Conservation (phyloP, 2,797 vertebrate genomes). For the Thunnus albacares region DNA sequence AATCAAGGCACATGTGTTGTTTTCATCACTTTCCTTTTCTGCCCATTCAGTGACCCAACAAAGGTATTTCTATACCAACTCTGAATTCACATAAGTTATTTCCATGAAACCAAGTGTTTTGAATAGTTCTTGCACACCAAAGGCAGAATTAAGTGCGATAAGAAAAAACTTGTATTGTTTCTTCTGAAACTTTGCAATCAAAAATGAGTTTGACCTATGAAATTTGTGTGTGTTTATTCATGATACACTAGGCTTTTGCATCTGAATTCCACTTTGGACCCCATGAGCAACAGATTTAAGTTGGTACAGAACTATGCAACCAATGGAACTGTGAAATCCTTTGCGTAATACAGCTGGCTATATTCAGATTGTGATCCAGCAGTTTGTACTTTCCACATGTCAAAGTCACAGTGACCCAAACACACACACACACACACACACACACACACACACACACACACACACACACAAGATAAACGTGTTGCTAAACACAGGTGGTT, state of each 20-base stretch:
- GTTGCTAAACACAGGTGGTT: conserved; percentile 11
- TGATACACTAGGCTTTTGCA: not conserved
- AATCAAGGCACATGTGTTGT: not conserved
- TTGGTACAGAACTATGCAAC: not conserved
- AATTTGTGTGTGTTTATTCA: not conserved
- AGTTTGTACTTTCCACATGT: conserved; percentile 17
- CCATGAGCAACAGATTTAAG: not conserved
- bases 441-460: no score
- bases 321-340: not conserved
- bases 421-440: conserved; percentile 6
- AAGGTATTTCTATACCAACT: not conserved
- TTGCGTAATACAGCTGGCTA: not conserved
- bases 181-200: no score
- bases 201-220: no score
- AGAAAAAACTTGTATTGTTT: not conserved
- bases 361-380: not conserved
- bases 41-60: not conserved
- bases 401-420: conserved; percentile 15
- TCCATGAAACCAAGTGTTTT: not conserved
- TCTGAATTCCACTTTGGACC: not conserved
- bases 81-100: not conserved
- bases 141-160: not conserved
- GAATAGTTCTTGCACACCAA: not conserved
- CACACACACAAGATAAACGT: not conserved
- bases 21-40: not conserved